phyloP scores from a whole-genome alignment of 1,140 invertebrate species.

The Macrocentrus cingulum region DNA sequence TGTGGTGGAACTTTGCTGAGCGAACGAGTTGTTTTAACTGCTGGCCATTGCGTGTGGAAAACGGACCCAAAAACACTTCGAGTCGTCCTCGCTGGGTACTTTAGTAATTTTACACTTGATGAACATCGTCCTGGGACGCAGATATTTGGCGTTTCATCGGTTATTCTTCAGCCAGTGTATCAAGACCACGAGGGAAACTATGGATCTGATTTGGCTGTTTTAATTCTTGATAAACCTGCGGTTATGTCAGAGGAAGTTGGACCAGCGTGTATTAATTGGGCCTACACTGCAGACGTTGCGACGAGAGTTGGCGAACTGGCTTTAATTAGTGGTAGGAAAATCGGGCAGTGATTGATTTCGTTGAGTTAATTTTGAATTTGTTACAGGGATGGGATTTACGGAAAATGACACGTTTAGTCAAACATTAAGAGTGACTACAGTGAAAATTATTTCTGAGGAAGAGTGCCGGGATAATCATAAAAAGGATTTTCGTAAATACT shows the following conservation, averaged over 20 bases:
- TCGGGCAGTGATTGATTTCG: conserved; percentile 4
- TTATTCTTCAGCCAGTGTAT: conserved; percentile 48
- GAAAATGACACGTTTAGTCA: conserved; percentile 51
- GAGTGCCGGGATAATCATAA: conserved; percentile 46
- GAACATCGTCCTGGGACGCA: conserved; percentile 40
- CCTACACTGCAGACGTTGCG: conserved; percentile 31
- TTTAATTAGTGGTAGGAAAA: conserved; percentile 42
- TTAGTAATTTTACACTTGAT: conserved; percentile 40
- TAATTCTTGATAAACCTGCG: conserved; percentile 44
- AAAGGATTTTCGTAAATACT: conserved; percentile 53
- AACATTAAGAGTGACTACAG: conserved; percentile 36
- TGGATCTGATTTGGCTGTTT: conserved; percentile 54
- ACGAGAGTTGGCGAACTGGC: conserved; percentile 37
- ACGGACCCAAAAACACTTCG: conserved; percentile 38
- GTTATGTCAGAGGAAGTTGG: conserved; percentile 37
- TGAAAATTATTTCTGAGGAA: conserved; percentile 42
- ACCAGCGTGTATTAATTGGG: conserved; percentile 53
- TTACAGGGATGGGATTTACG: conserved; percentile 54
- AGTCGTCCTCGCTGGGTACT: conserved; percentile 45
- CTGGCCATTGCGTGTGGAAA: conserved; percentile 57
- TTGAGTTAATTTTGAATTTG: conserved; percentile 24
- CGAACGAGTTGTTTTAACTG: conserved; percentile 52
- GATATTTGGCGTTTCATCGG: conserved; percentile 39
- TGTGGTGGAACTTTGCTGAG: conserved; percentile 54
- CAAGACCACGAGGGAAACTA: conserved; percentile 56